Conservation (phyloP, 53 echinoderm and acorn worm genomes). For the Luidia sarsii region DNA sequence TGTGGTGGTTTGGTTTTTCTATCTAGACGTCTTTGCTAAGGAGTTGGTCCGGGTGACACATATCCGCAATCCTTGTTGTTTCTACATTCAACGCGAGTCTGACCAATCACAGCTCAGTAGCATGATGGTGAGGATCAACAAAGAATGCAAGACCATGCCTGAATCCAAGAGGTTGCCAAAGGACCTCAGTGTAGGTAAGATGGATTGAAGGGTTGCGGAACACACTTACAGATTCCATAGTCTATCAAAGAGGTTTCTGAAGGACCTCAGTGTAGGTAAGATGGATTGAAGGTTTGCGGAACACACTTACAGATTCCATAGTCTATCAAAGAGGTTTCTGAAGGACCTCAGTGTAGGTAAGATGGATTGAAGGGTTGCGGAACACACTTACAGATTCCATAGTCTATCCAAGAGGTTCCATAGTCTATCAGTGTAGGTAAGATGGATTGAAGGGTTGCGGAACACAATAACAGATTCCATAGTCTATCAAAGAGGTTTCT, state of each 20-base stretch:
- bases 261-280: too few relatives aligned
- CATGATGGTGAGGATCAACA: constrained; percentile 73
- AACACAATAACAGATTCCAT: too few relatives aligned
- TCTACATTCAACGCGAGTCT: constrained; percentile 79
- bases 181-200: constrained; percentile 72
- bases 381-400: too few relatives aligned
- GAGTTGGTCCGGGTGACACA: constrained; percentile 84
- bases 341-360: not conserved
- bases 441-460: too few relatives aligned
- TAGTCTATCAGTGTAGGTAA: too few relatives aligned
- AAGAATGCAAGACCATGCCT: constrained; percentile 64
- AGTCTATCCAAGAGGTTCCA: too few relatives aligned
- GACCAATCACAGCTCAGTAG: constrained; percentile 66
- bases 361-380: too few relatives aligned
- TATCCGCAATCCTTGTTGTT: constrained; percentile 84
- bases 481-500: not conserved
- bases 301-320: too few relatives aligned
- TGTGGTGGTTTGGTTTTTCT: not conserved
- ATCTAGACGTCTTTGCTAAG: constrained; percentile 4
- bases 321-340: not conserved
- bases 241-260: too few relatives aligned
- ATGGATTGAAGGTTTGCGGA: too few relatives aligned
- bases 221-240: too few relatives aligned
- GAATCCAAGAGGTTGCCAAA: constrained; percentile 58
- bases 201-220: too few relatives aligned